Percentiles rank a stretch among this genome's conserved stretches.
Conservation (phyloP, 2,113 vertebrate genomes). For the Petrocephalus microphthalmus region DNA sequence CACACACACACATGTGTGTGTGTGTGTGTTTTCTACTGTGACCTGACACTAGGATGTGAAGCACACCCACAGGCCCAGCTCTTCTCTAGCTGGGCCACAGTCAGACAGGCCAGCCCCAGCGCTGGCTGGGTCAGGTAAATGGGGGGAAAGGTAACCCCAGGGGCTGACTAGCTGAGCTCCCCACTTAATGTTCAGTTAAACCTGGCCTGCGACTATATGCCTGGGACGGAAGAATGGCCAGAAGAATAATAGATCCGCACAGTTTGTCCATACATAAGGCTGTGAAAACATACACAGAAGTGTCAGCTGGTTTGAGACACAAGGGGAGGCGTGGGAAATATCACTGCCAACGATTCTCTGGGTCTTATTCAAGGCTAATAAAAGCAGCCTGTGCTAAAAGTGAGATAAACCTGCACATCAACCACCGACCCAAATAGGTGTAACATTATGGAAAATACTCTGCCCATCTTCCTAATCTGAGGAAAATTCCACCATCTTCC, state of each 20-base stretch:
- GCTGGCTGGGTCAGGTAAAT: background rate
- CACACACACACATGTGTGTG: too few relatives aligned
- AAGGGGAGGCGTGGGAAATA: background rate
- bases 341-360: background rate
- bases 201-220: background rate
- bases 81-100: background rate
- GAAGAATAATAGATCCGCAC: background rate
- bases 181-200: background rate
- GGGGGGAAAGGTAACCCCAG: background rate
- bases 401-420: background rate
- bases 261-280: background rate
- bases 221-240: background rate
- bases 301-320: background rate
- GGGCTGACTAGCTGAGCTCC: background rate
- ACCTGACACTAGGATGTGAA: background rate
- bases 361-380: background rate
- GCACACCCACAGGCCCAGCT: background rate
- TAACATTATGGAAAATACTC: background rate
- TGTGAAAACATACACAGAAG: background rate
- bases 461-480: background rate
- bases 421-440: too few relatives aligned
- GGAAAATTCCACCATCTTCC: background rate
- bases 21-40: too few relatives aligned
- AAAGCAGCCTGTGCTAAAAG: background rate
- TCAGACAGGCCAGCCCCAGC: background rate